Evolutionary conservation across 1,140 invertebrate genomes (phyloP), one percentile per base, ranked within the genome.

Genomic region (Drosophila pallidifrons): DNA sequence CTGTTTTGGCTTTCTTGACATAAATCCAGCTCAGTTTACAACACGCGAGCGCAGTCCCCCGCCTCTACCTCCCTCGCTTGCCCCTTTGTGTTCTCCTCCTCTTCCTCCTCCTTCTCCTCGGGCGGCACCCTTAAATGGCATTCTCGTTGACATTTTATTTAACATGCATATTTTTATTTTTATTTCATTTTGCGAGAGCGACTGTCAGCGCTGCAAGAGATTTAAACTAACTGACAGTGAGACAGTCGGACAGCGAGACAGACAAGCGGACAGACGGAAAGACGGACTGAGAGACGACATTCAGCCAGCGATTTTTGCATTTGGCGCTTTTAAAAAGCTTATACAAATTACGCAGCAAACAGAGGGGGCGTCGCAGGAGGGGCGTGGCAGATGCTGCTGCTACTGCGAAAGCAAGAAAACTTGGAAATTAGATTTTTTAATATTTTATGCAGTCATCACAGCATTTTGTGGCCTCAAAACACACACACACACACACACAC

Each of bases 381-480:
- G 63, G 61, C 63, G 72, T 72, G 78, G 63, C 73, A 2, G 46
- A 8, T 8, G 46, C 16, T 75, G 79, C 61, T 52, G 15, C 15
- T 15, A n/a, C 30, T 41, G 35, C 20, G 32, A 49, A 47, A 65
- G 68, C 59, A 58, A 76, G 74, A 75, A 71, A 76, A 76, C 69
- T 77, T 86, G 75, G 82, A 86, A 86, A 86, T 86, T 86, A 86
- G 82, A 86, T 86, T 86, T 79, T 86, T 86, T 85, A 86, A 86
- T 86, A 86, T 86, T 86, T 86, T 79, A 87, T 86, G 68, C 76
- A 77, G 71, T 77, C 75, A 74, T 77, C 74, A 74, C 75, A 73
- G 71, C 82, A 67, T 77, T 86, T 65, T 85, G 80, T 81, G 81
- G 82, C 67, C 63, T 71, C 60, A 77, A 74, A 73, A 64, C 71